Conservation (phyloP, 2,797 vertebrate genomes). For the Rhinatrema bivittatum region DNA sequence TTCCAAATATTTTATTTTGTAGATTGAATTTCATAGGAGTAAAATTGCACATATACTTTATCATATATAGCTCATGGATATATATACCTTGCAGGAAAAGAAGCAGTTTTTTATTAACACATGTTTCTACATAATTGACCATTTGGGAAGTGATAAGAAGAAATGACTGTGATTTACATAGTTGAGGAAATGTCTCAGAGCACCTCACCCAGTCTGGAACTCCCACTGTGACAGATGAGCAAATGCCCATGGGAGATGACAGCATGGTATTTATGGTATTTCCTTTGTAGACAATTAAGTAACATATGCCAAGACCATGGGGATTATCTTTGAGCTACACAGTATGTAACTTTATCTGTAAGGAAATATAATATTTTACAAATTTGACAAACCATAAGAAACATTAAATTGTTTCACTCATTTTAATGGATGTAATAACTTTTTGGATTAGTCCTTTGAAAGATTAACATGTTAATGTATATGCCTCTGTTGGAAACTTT, state of each 20-base stretch:
- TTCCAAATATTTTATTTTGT: too few relatives aligned
- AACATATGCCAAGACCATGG: conserved; percentile 77
- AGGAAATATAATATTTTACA: conserved; percentile 71
- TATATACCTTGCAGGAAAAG: conserved; percentile 59
- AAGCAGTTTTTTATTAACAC: conserved; percentile 66
- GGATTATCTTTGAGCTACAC: conserved; percentile 71
- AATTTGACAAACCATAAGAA: conserved; percentile 65
- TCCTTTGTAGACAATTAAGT: conserved; percentile 77
- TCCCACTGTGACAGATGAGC: conserved; percentile 72
- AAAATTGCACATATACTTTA: too few relatives aligned
- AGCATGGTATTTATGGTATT: conserved; percentile 74
- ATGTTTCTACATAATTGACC: conserved; percentile 67
- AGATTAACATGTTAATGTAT: conserved; percentile 14
- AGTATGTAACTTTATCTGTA: conserved; percentile 60
- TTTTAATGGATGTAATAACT: conserved; percentile 49
- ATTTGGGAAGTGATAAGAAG: conserved; percentile 56
- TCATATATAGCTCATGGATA: conserved; percentile 53
- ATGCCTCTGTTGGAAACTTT: conserved; percentile 18
- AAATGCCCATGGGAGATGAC: conserved; percentile 70
- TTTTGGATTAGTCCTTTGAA: conserved; percentile 39
- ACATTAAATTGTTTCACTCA: conserved; percentile 36
- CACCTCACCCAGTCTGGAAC: conserved; percentile 70
- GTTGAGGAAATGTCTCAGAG: conserved; percentile 68
- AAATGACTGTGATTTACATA: conserved; percentile 67
- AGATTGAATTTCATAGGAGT: too few relatives aligned